Evolutionary conservation across 2,888 invertebrate species (phyloP).

Genomic region (Platynereis dumerilii): DNA sequence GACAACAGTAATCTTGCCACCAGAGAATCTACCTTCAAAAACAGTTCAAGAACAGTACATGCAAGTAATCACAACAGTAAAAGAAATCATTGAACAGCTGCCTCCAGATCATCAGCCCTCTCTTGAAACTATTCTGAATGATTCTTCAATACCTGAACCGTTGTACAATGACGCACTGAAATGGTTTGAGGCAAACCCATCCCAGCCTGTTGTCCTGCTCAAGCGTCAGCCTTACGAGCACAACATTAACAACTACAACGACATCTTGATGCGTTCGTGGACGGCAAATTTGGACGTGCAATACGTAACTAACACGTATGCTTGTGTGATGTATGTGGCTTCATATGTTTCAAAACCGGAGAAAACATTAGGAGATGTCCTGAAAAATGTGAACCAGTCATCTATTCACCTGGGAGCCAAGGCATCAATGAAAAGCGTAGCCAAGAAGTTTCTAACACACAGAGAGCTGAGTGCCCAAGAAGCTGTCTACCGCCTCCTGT

Average conservation of each 20-base stretch:
- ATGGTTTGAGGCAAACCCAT: slow-evolving; percentile 32
- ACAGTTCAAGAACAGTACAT: no score
- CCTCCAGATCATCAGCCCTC: no score
- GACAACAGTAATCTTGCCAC: no score
- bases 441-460: not conserved
- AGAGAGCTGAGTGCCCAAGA: not conserved
- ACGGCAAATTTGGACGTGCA: slow-evolving; percentile 59
- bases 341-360: slow-evolving; percentile 37
- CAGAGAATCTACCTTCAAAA: no score
- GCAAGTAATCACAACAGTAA: no score
- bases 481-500: not conserved
- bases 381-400: slow-evolving; percentile 42
- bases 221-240: slow-evolving; percentile 30
- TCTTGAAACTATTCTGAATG: no score
- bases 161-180: no score
- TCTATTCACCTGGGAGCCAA: slow-evolving; percentile 39
- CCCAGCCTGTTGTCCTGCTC: no score
- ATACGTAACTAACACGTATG: slow-evolving; percentile 54
- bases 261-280: slow-evolving; percentile 40
- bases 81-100: no score
- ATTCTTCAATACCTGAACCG: no score
- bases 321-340: slow-evolving; percentile 51
- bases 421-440: slow-evolving; percentile 15
- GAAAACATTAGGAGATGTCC: no score
- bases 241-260: slow-evolving; percentile 46